A percentile compares a stretch with the other conserved stretches of the same genome.
Conservation (phyloP, 1,140 invertebrate species). For the Leptestheria dahalacensis region DNA sequence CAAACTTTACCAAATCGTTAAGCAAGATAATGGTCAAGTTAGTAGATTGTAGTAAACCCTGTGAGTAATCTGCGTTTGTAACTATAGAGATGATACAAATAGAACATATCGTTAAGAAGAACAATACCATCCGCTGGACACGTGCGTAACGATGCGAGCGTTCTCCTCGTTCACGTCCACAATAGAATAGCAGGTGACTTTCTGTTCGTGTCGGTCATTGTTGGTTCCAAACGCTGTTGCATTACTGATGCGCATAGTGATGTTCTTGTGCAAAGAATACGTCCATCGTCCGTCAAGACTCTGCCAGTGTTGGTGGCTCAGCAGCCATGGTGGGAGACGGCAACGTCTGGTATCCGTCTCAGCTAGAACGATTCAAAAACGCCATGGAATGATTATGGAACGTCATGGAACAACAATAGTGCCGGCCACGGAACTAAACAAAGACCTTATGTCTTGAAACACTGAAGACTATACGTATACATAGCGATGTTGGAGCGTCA, state of each 20-base stretch:
- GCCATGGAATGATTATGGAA: neutral
- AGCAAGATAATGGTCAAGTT: too few species aligned
- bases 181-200: constrained; percentile 3
- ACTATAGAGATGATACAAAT: too few species aligned
- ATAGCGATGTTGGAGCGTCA: too few species aligned
- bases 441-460: too few species aligned
- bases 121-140: constrained; percentile 6
- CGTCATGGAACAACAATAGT: neutral
- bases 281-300: constrained; percentile 54
- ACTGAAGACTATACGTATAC: too few species aligned
- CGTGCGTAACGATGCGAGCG: constrained; percentile 3
- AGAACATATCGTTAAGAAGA: too few species aligned
- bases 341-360: constrained; percentile 44
- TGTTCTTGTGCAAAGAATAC: constrained; percentile 56
- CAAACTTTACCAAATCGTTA: too few species aligned
- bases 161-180: constrained; percentile 3
- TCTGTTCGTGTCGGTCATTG: neutral
- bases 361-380: constrained; percentile 21
- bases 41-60: too few species aligned
- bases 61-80: too few species aligned
- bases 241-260: constrained; percentile 44
- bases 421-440: too few species aligned
- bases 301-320: constrained; percentile 58
- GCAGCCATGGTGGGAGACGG: constrained; percentile 58
- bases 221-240: neutral